phyloP scores from a whole-genome alignment of 2,888 invertebrate genomes.

The Rotaria macrura region DNA sequence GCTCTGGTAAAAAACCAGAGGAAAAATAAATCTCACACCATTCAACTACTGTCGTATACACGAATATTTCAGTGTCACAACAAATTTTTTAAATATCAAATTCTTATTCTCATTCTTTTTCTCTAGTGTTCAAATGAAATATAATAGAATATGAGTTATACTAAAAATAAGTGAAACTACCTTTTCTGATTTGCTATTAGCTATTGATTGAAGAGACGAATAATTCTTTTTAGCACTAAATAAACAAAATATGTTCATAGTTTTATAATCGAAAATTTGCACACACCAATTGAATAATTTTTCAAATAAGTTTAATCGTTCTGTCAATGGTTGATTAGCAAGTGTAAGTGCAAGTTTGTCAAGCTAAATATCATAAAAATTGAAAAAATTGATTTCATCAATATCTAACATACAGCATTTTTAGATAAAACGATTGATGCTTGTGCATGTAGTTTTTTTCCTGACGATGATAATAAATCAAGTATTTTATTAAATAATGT shows the following conservation, averaged over 20 bases:
- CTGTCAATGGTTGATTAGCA: not conserved
- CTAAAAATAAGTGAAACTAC: not conserved
- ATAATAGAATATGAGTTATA: too few species aligned
- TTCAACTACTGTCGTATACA: too few species aligned
- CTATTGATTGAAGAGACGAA: not conserved
- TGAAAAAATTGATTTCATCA: not conserved
- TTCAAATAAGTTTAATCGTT: not conserved
- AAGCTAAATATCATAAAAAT: not conserved
- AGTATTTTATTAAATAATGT: not conserved
- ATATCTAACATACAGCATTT: not conserved
- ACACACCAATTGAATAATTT: not conserved
- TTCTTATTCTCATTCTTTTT: too few species aligned
- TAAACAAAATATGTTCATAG: not conserved
- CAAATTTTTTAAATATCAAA: too few species aligned
- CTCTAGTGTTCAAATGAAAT: too few species aligned
- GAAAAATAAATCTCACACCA: too few species aligned
- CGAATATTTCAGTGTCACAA: too few species aligned
- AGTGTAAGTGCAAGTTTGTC: not conserved
- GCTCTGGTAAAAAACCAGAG: too few species aligned
- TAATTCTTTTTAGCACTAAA: not conserved
- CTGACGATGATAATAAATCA: not conserved
- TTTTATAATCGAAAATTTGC: too few species aligned
- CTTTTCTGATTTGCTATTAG: not conserved
- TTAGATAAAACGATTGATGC: not conserved
- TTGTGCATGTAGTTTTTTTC: not conserved